These are phyloP conservation scores for Spisula subtruncata DNA, from an alignment of 2,888 invertebrate species.

Conservation along the genomic window DNA sequence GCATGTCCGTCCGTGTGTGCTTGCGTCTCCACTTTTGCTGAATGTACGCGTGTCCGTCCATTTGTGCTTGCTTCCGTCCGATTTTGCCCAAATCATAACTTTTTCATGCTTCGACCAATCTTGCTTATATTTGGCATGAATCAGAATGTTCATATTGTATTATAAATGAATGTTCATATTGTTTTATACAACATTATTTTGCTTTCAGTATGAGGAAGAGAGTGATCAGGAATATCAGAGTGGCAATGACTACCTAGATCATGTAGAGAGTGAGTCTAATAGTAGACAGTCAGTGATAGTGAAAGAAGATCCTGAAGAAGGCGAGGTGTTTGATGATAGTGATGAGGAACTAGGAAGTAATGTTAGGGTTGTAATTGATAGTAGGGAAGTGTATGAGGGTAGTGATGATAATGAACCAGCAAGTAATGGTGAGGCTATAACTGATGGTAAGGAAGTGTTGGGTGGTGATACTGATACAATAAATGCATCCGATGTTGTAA, in stretches of 20 bases:
- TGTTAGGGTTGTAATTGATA: slow-evolving; percentile 28
- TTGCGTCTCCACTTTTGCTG: too few relatives aligned
- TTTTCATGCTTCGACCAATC: too few relatives aligned
- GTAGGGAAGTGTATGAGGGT: slow-evolving; percentile 36
- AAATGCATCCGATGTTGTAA: background rate
- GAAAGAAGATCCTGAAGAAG: slow-evolving; percentile 53
- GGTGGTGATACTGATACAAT: background rate
- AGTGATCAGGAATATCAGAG: slow-evolving; percentile 45
- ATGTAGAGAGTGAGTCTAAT: slow-evolving; percentile 26
- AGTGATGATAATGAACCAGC: background rate
- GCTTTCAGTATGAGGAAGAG: slow-evolving; percentile 45
- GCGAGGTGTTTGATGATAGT: slow-evolving; percentile 63
- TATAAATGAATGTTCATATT: too few relatives aligned
- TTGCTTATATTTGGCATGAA: too few relatives aligned
- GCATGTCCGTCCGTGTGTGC: too few relatives aligned
- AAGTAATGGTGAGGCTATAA: background rate
- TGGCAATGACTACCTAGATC: slow-evolving; percentile 40
- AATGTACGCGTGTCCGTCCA: too few relatives aligned
- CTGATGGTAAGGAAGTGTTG: slow-evolving; percentile 44
- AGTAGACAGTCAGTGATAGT: slow-evolving; percentile 24
- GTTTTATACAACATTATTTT: background rate
- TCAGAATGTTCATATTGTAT: too few relatives aligned
- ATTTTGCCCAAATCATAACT: too few relatives aligned
- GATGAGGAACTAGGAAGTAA: background rate
- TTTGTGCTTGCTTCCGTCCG: too few relatives aligned